Evolutionary conservation across 1,140 invertebrate genomes (phyloP), one percentile per base, ranked within the genome.

Genomic region (Gonioctena quinquepunctata): DNA sequence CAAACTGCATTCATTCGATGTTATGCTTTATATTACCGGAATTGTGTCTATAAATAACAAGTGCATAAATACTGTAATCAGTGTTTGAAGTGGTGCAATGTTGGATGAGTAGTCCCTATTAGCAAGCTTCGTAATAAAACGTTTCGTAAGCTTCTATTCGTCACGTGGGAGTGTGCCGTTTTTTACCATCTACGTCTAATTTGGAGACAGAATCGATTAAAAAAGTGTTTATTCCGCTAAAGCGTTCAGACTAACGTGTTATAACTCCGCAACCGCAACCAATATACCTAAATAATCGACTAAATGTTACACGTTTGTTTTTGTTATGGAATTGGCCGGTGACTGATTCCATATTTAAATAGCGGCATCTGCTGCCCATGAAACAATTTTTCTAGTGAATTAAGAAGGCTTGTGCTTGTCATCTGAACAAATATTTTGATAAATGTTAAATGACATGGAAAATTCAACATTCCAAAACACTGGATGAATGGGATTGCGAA

Each of bases 401-500:
- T 13, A 42, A 42, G 33, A 3, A 42, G 33, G 33, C 33, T 42
- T 11, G 33, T 42, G 33, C 33, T 42, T 11, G 33, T 42, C 67
- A 63, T 66, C 66, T 62, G 63, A 28, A 63, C 18, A 59, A 6
- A 33, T 65, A 66, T 63, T 71, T 28, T 66, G 28, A 59, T 69
- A 52, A 70, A 72, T 70, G 62, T 69, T 72, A 42, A 42, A 19
- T 64, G 68, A 69, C 65, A 71, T 78, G 74, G 72, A 62, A 64
- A 49, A 70, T 64, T 70, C 59, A 42, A 65, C 28, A 62, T 61
- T 62, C 22, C 54, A 63, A 72, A 84, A 80, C 81, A 81, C 86
- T 87, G 85, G 85, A 87, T 87, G 87, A 88, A 88, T 88, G 87
- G 86, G 86, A 87, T 84, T 87, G 83, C 86, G 86, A 80, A 83